Base-by-base conservation (phyloP, 2,113 vertebrate species). In the Austrofundulus limnaeus region DNA sequence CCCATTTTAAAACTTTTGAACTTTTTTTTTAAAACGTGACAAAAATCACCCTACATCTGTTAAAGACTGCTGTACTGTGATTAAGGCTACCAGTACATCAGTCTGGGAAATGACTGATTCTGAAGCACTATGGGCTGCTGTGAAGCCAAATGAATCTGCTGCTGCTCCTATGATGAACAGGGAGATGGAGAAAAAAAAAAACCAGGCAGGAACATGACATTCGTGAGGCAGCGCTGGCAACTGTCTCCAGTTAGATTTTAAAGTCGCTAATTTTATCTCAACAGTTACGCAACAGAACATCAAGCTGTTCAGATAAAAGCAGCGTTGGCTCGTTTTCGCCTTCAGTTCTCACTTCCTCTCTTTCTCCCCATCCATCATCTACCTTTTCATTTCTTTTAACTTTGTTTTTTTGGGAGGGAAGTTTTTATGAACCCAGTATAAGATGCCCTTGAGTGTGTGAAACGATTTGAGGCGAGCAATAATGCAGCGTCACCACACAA, bases 371-470 rank as follows among this genome's bases (percentile, higher is more conserved):
- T 51, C 23, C 54, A n/a, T 46, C 11, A n/a, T 37, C 13, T 13
- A 14, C 28, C 21, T 48, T 12, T 59, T n/a, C 41, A 10, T 37
- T 41, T 59, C 31, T 47, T n/a, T 50, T 45, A 45, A n/a, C 23
- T 49, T 56, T 11, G 17, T 28, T 77, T 54, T 67, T 39, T 61
- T 61, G 2, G 55, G 21, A 57, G 73, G 47, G 50, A 37, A 16
- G 52, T 46, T 66, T 62, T 24, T 65, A 38, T 37, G 1, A 53
- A 62, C 14, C 9, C 8, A 56, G 19, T 51, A 15, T 50, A 66
- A 25, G 31, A 75, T 72, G 79, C 51, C 77, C 74, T 85, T 78
- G 71, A 75, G 24, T 56, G 61, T 70, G 70, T 47, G 39, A 82
- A 76, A 42, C 45, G 58, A 78, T 72, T n/a, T 76, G 63, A 68